Evolutionary conservation across 1,140 invertebrate genomes (phyloP).

Genomic region (Spodoptera frugiperda): DNA sequence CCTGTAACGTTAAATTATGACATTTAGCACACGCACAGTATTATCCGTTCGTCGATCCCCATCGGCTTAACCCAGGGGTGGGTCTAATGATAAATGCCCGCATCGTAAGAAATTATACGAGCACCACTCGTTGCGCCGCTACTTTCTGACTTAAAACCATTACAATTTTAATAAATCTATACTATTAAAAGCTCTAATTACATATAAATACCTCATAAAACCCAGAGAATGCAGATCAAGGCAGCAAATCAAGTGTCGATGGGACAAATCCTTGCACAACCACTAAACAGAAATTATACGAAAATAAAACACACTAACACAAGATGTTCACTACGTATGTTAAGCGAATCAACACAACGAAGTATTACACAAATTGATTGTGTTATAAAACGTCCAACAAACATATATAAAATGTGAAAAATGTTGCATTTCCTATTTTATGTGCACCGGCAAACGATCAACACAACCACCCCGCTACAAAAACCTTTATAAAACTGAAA

Average conservation of each 20-base stretch:
- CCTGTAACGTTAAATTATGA: conserved; percentile 27
- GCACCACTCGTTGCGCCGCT: background rate
- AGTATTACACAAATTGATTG: conserved; percentile 72
- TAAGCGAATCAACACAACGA: conserved; percentile 58
- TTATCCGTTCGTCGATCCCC: conserved; percentile 33
- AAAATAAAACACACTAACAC: conserved; percentile 75
- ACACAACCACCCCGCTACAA: conserved; percentile 70
- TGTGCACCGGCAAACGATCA: conserved; percentile 63
- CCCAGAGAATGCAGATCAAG: conserved; percentile 52
- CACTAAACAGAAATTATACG: conserved; percentile 75
- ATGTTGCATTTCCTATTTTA: conserved; percentile 73
- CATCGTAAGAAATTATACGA: conserved; percentile 48
- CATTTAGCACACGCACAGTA: conserved; percentile 35
- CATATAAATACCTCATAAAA: conserved; percentile 58
- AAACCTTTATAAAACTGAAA: conserved; percentile 81
- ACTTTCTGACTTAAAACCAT: conserved; percentile 24
- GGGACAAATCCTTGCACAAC: conserved; percentile 79
- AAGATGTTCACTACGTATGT: conserved; percentile 62
- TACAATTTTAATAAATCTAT: background rate
- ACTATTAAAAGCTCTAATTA: background rate
- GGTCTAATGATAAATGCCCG: conserved; percentile 45
- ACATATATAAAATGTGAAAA: conserved; percentile 71
- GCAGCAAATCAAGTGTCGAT: conserved; percentile 63
- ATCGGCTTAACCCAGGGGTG: conserved; percentile 28
- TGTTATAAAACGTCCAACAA: conserved; percentile 77